Conservation (phyloP, 2,797 vertebrate genomes). For the Hozukius guyotensis region DNA sequence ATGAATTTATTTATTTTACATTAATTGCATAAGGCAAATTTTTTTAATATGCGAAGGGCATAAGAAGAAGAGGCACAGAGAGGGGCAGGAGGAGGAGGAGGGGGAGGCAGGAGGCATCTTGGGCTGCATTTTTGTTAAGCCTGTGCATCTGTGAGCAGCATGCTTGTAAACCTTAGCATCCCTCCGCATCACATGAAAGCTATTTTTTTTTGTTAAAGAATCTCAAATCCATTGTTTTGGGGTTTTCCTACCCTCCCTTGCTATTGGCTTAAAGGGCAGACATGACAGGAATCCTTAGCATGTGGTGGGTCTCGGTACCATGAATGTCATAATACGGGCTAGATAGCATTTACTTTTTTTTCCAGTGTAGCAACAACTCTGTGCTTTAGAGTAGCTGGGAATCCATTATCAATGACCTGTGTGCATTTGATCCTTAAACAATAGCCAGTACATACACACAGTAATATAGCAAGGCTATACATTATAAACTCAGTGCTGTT, state of each 20-base stretch:
- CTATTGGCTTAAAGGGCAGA: slow-evolving; percentile 58
- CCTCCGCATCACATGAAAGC: slow-evolving; percentile 65
- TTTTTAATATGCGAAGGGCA: slow-evolving; percentile 41
- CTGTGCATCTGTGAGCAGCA: slow-evolving; percentile 79
- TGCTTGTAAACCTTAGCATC: slow-evolving; percentile 78
- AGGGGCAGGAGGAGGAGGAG: background rate
- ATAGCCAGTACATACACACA: background rate
- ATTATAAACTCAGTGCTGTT: background rate
- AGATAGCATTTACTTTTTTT: slow-evolving; percentile 34
- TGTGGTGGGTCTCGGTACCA: slow-evolving; percentile 37
- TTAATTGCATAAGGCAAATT: slow-evolving; percentile 62
- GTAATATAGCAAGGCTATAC: background rate
- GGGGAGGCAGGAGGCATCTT: slow-evolving; percentile 30
- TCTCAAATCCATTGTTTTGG: slow-evolving; percentile 53
- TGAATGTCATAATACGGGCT: slow-evolving; percentile 68
- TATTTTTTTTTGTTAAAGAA: slow-evolving; percentile 58
- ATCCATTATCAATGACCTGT: slow-evolving; percentile 1
- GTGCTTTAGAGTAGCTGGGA: slow-evolving; percentile 13
- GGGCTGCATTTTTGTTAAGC: slow-evolving; percentile 64
- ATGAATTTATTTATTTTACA: slow-evolving; percentile 74
- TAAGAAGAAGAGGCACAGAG: slow-evolving; percentile 24
- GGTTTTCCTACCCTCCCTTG: background rate
- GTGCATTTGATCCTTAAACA: slow-evolving; percentile 25
- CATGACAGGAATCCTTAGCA: slow-evolving; percentile 66
- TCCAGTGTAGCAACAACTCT: slow-evolving; percentile 10